Evolutionary conservation across 2,888 invertebrate genomes (phyloP).

Genomic region (Oxytorus armatus): DNA sequence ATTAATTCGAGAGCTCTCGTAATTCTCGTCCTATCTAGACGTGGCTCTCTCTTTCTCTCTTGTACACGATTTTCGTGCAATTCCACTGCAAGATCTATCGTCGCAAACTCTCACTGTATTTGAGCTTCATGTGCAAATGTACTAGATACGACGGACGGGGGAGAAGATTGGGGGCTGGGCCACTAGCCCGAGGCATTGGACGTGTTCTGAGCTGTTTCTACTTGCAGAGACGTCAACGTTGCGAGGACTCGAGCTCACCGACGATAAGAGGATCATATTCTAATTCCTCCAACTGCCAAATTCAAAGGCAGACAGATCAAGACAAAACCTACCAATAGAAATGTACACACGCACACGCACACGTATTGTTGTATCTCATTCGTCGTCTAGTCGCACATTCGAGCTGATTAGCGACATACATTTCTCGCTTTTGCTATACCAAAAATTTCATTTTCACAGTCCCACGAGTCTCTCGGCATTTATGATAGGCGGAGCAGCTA

Average conservation of each 20-base stretch:
- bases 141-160: too few species aligned
- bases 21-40: slow-evolving; percentile 6
- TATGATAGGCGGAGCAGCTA: background rate
- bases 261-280: slow-evolving; percentile 52
- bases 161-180: too few species aligned
- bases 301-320: background rate
- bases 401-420: background rate
- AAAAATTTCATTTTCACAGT: slow-evolving; percentile 5
- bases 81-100: background rate
- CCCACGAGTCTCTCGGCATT: background rate
- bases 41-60: background rate
- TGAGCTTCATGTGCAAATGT: background rate
- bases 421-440: background rate
- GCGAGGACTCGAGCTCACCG: background rate
- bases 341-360: background rate
- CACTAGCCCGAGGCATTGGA: background rate
- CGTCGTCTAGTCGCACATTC: background rate
- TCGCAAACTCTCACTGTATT: slow-evolving; percentile 1
- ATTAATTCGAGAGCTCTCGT: background rate
- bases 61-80: slow-evolving; percentile 31
- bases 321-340: background rate
- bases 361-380: background rate
- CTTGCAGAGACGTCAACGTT: slow-evolving; percentile 11
- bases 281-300: slow-evolving; percentile 31
- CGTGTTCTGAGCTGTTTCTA: background rate